A percentile compares a stretch with the other conserved stretches of the same genome.
Conservation (phyloP, 2,797 vertebrate genomes). For the Toxotes lorentzi region DNA sequence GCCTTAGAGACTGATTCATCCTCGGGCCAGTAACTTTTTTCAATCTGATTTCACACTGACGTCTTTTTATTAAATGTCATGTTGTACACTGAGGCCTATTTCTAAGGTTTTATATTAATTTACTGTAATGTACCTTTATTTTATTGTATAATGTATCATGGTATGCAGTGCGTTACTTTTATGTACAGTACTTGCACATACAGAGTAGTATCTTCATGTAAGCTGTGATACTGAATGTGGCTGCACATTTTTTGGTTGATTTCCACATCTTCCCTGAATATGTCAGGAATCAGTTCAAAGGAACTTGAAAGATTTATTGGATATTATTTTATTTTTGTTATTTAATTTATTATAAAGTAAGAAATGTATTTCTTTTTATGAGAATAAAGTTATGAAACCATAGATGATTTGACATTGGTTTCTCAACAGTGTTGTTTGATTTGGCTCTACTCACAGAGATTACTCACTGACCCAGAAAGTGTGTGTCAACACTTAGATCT, state of each 20-base stretch:
- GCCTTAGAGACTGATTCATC: slow-evolving; percentile 46
- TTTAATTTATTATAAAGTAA: slow-evolving; percentile 72
- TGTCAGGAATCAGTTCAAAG: slow-evolving; percentile 36
- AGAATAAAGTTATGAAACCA: slow-evolving; percentile 76
- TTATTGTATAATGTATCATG: slow-evolving; percentile 41
- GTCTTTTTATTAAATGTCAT: slow-evolving; percentile 48
- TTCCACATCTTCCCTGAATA: slow-evolving; percentile 29
- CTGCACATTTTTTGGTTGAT: slow-evolving; percentile 31
- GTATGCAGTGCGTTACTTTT: slow-evolving; percentile 57
- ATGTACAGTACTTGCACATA: slow-evolving; percentile 44
- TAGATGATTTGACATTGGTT: slow-evolving; percentile 3
- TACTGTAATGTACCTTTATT: slow-evolving; percentile 32
- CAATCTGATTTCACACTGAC: slow-evolving; percentile 19
- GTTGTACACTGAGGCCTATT: slow-evolving; percentile 58
- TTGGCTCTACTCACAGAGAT: neutral
- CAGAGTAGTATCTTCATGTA: slow-evolving; percentile 43
- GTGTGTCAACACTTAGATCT: neutral
- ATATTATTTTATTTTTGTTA: slow-evolving; percentile 73
- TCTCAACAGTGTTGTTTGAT: neutral
- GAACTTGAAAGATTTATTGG: slow-evolving; percentile 54
- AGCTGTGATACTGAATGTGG: slow-evolving; percentile 69
- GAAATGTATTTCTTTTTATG: slow-evolving; percentile 72
- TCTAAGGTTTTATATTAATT: slow-evolving; percentile 66
- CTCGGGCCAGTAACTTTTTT: slow-evolving; percentile 38
- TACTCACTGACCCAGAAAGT: neutral